phyloP scores from a whole-genome alignment of 1,140 invertebrate genomes.

The Formica exsecta region DNA sequence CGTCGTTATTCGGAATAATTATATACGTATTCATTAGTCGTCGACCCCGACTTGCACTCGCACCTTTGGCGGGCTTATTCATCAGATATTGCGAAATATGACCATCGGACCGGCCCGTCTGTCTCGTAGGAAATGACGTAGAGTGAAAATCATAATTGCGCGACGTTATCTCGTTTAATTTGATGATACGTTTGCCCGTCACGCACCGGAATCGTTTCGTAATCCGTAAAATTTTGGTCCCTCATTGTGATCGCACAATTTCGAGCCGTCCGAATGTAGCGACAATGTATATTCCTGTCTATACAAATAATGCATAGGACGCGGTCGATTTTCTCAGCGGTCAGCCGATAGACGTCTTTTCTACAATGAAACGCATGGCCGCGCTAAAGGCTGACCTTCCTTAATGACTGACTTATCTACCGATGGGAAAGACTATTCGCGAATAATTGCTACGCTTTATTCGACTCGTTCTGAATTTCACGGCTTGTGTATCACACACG shows the following conservation, averaged over 20 bases:
- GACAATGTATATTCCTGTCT: neutral
- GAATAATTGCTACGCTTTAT: slow-evolving; percentile 67
- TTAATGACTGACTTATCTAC: slow-evolving; percentile 72
- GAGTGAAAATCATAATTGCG: slow-evolving; percentile 45
- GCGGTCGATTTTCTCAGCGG: slow-evolving; percentile 49
- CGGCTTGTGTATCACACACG: slow-evolving; percentile 50
- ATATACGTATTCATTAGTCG: slow-evolving; percentile 46
- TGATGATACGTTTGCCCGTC: slow-evolving; percentile 26
- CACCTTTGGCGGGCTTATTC: slow-evolving; percentile 9
- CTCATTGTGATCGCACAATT: too few species aligned
- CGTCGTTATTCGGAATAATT: slow-evolving; percentile 44
- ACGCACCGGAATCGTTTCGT: slow-evolving; percentile 1
- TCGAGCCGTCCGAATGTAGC: neutral
- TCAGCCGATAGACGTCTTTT: slow-evolving; percentile 52
- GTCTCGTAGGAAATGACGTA: slow-evolving; percentile 35
- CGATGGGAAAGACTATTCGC: slow-evolving; percentile 72
- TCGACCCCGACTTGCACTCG: slow-evolving; percentile 7
- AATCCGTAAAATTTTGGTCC: slow-evolving; percentile 29
- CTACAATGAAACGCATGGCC: slow-evolving; percentile 61
- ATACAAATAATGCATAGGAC: slow-evolving; percentile 37
- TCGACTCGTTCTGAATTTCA: slow-evolving; percentile 72
- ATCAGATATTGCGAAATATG: slow-evolving; percentile 57
- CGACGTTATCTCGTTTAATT: slow-evolving; percentile 50
- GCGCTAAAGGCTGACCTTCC: slow-evolving; percentile 72
- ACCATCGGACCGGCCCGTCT: neutral